These are phyloP conservation scores for Mus pahari DNA, from an alignment of 2,113 vertebrate species.

Conservation along the genomic window DNA sequence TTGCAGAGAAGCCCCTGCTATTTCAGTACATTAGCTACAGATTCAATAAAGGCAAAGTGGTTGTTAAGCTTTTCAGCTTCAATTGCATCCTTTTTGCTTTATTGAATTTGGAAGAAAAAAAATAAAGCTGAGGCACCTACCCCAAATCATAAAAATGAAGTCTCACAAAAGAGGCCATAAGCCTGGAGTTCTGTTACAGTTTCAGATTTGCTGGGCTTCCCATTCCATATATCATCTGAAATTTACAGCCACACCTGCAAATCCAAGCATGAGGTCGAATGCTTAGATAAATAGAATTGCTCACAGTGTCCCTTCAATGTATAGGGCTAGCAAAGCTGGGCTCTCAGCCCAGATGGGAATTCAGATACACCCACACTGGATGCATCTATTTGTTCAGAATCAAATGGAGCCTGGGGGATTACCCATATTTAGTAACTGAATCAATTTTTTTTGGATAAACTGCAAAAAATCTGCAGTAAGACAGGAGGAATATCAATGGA, in stretches of 20 bases:
- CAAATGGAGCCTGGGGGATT: conserved; percentile 28
- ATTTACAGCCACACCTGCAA: conserved; percentile 79
- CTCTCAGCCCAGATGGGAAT: conserved; percentile 13
- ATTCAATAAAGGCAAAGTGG: conserved; percentile 78
- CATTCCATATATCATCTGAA: conserved; percentile 79
- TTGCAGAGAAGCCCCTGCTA: conserved; percentile 68
- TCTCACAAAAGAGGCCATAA: conserved; percentile 77
- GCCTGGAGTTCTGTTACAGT: conserved; percentile 75
- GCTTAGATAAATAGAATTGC: conserved; percentile 77
- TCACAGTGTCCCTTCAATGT: conserved; percentile 63
- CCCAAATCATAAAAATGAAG: conserved; percentile 76
- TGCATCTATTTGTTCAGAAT: conserved; percentile 50
- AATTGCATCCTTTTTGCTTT: conserved; percentile 70
- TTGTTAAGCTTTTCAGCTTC: conserved; percentile 79
- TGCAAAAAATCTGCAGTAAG: background rate
- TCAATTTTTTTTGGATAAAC: conserved; percentile 52
- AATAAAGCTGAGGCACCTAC: conserved; percentile 66
- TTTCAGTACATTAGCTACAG: conserved; percentile 73
- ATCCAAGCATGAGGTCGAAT: conserved; percentile 52
- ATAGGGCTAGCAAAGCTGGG: conserved; percentile 67
- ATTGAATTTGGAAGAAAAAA: conserved; percentile 78
- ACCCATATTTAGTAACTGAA: conserved; percentile 41
- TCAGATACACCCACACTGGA: conserved; percentile 29
- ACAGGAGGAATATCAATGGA: background rate
- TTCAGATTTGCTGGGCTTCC: conserved; percentile 79